A percentile compares a stretch with the other conserved stretches of the same genome.
Evolutionary conservation across 2,888 invertebrate species (phyloP).

Genomic region (Thymelicus sylvestris): DNA sequence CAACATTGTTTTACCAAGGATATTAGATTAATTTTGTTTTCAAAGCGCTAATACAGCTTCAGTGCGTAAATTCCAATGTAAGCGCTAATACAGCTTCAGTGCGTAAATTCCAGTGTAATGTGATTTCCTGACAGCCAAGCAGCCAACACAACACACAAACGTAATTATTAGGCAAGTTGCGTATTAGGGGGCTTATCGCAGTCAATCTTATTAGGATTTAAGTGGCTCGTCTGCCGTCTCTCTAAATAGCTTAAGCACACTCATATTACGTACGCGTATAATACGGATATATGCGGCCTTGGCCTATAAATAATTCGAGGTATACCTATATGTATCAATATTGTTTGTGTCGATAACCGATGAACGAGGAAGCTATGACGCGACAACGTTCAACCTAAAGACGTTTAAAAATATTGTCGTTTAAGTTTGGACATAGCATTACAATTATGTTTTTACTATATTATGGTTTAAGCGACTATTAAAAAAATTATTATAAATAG

Average conservation of each 20-base stretch:
- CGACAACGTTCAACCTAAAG: too few species aligned
- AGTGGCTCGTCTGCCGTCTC: slow-evolving; percentile 30
- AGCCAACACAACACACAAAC: slow-evolving; percentile 20
- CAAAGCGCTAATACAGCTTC: slow-evolving; percentile 14
- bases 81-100: slow-evolving; percentile 18
- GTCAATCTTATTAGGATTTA: slow-evolving; percentile 35
- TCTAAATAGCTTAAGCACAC: slow-evolving; percentile 26
- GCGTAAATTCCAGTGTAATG: slow-evolving; percentile 15
- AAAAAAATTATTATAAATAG: too few species aligned
- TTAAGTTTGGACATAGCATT: too few species aligned
- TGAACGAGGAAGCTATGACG: too few species aligned
- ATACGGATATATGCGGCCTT: neutral
- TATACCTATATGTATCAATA: too few species aligned
- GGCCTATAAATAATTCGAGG: too few species aligned
- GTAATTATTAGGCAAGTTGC: slow-evolving; percentile 30
- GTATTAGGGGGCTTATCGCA: slow-evolving; percentile 33
- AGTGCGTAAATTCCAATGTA: slow-evolving; percentile 11
- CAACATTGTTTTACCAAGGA: too few species aligned
- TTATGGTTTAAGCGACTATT: too few species aligned
- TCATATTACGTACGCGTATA: neutral
- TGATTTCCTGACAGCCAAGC: slow-evolving; percentile 28
- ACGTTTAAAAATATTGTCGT: too few species aligned
- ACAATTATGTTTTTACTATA: too few species aligned
- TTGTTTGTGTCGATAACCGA: too few species aligned
- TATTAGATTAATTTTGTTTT: slow-evolving; percentile 1